phyloP scores from a whole-genome alignment of 2,888 invertebrate species.

The Drosophila nr. medialis region DNA sequence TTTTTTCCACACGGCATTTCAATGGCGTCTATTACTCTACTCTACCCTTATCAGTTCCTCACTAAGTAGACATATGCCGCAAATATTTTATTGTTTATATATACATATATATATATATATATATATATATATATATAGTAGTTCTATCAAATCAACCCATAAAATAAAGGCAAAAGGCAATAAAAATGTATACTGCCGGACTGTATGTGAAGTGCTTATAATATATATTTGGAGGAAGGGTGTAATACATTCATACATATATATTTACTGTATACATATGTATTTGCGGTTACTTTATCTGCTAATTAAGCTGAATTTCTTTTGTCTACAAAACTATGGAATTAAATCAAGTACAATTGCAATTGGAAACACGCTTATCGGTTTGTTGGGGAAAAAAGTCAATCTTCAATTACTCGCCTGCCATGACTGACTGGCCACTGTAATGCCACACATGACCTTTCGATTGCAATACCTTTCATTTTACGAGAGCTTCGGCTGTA shows the following conservation, averaged over 20 bases:
- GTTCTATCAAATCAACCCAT: constrained; percentile 35
- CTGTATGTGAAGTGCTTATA: constrained; percentile 3
- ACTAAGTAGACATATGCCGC: not conserved
- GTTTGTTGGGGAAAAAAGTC: not conserved
- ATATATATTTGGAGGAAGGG: not conserved
- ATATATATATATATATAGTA: constrained; percentile 1
- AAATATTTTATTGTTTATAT: not conserved
- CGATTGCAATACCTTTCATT: not conserved
- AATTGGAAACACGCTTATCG: constrained; percentile 1
- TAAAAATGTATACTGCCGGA: constrained; percentile 52
- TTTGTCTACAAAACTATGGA: constrained; percentile 1
- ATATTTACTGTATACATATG: not conserved
- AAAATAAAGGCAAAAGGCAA: constrained; percentile 41
- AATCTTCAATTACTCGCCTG: not conserved
- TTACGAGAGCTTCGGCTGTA: constrained; percentile 9
- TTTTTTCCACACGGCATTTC: constrained; percentile 21
- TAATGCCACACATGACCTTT: constrained; percentile 4
- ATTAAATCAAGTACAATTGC: not conserved
- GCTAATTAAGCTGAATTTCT: constrained; percentile 1
- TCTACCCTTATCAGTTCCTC: constrained; percentile 42
- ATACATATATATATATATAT: not conserved
- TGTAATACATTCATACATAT: not conserved
- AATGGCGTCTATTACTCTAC: constrained; percentile 34
- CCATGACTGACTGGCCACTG: not conserved
- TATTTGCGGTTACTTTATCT: constrained; percentile 37